Conservation (phyloP, 1,140 invertebrate genomes). For the Musca vetustissima region DNA sequence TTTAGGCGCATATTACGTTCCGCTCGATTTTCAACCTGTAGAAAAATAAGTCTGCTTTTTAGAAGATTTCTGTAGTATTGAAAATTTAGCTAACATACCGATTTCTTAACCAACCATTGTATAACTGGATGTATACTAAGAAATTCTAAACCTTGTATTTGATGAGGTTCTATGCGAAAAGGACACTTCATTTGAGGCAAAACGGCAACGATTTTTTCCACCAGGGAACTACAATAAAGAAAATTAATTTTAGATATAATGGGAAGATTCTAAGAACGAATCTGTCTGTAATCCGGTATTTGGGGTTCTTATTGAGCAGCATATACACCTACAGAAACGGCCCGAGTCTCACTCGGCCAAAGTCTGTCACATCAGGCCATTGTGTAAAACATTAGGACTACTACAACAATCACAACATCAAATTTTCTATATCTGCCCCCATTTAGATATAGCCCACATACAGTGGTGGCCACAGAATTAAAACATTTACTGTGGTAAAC, state of each 20-base stretch:
- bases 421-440: too few relatives aligned
- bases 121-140: constrained; percentile 94
- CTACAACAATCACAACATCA: too few relatives aligned
- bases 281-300: too few relatives aligned
- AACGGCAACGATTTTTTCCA: constrained; percentile 93
- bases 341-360: too few relatives aligned
- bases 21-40: constrained; percentile 55
- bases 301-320: too few relatives aligned
- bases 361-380: too few relatives aligned
- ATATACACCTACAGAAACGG: too few relatives aligned
- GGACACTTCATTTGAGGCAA: constrained; percentile 93
- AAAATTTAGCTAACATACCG: constrained; percentile 73
- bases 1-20: constrained; percentile 56
- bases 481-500: too few relatives aligned
- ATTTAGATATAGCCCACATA: too few relatives aligned
- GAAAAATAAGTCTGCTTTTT: constrained; percentile 35
- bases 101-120: constrained; percentile 94
- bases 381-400: too few relatives aligned
- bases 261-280: too few relatives aligned
- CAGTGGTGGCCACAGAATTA: too few relatives aligned
- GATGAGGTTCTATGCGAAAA: constrained; percentile 91
- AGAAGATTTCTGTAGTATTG: not conserved
- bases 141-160: constrained; percentile 95
- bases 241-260: not conserved
- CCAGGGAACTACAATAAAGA: constrained; percentile 70